Evolutionary conservation across 2,797 vertebrate genomes (phyloP), one percentile per base, ranked within the genome.

Genomic region (Phataginus tetradactyla): DNA sequence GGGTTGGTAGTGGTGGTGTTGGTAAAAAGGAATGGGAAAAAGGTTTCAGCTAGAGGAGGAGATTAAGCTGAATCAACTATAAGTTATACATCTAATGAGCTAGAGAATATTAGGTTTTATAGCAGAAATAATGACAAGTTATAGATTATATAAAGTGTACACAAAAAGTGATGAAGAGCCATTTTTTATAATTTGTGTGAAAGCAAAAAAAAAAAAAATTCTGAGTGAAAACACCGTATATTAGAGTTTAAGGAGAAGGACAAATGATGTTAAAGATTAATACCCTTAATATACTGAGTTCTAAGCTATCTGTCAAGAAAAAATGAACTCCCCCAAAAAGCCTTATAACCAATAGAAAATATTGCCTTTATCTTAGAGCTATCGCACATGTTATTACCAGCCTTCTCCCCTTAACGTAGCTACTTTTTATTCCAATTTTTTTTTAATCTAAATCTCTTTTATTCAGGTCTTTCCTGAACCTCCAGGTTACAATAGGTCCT

Each of bases 151-250:
- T 91, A 72, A 68, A 66, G 49, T 77, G 14, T 27, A 86, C 42
- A 80, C 51, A 39, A 61, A 80, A 88, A 49, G 37, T 86, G 91
- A 51, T 39, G 69, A 85, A 78, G n/a, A 83, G 27, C 25, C 81
- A 78, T 92, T 94, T 51, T 42, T 86, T 96, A n/a, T 83, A 74
- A 95, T 96, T 92, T 78, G 20, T 81, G 59, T 32, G 42, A 86
- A 93, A 85, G 42, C 55, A 45, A 12, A 45, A 45, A 45, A 45
- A 45, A 45, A 75, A 86, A 23, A 27, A 39, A 71, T 75, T 94
- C 68, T 66, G 71, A 69, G 32, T 85, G 51, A 92, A 94, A 69
- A 64, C 13, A 96, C 0, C 34, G 9, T 72, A 61, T 53, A 64
- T 88, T 81, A 20, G 29, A 90, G 72, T 66, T 1, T 55, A 83